These are phyloP conservation scores for Myotis myotis DNA, from an alignment of 2,797 vertebrate genomes.

Conservation along the genomic window DNA sequence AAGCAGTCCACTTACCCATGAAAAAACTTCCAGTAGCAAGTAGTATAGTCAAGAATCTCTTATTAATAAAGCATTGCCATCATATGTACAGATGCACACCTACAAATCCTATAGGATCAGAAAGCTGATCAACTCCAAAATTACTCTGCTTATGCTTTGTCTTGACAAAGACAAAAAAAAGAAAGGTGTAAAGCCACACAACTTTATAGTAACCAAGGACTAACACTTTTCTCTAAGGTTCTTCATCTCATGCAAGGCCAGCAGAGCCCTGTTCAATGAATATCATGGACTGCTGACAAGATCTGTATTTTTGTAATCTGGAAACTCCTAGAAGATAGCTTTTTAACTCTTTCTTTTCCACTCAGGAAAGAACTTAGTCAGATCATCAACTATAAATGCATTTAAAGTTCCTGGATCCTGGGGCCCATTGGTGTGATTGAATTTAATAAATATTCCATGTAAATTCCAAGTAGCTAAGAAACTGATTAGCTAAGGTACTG, in stretches of 20 bases:
- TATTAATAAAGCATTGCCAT: background rate
- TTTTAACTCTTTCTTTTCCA: background rate
- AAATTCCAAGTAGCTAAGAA: conserved; percentile 44
- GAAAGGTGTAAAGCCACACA: background rate
- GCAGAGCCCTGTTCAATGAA: background rate
- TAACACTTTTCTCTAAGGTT: background rate
- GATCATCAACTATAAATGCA: conserved; percentile 9
- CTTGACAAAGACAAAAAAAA: background rate
- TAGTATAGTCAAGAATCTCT: background rate
- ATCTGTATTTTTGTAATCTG: background rate
- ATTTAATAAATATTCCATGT: conserved; percentile 44
- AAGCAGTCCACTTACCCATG: background rate
- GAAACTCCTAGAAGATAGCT: background rate
- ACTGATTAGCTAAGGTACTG: conserved; percentile 9
- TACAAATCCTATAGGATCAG: background rate
- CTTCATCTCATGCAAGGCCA: background rate
- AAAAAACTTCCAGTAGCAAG: background rate
- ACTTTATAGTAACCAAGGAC: background rate
- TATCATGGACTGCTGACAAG: background rate
- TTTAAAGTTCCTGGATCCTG: background rate
- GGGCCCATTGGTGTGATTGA: conserved; percentile 33
- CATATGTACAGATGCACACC: background rate
- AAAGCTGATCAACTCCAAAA: conserved; percentile 31
- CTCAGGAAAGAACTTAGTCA: background rate
- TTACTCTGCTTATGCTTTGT: background rate